Evolutionary conservation across 2,888 invertebrate genomes (phyloP).

Genomic region (Microplitis deprimator): DNA sequence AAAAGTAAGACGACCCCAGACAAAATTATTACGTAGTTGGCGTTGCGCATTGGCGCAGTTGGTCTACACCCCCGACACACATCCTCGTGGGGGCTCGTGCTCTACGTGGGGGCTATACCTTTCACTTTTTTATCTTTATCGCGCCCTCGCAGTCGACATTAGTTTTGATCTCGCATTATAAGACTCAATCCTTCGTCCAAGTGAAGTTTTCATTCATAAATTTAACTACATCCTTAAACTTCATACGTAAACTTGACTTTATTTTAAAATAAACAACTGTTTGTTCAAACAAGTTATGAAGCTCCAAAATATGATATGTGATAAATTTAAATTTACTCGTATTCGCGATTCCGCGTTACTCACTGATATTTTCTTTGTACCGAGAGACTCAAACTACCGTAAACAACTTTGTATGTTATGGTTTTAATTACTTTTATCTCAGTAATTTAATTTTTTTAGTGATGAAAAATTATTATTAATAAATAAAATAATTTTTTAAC

Average conservation of each 20-base stretch:
- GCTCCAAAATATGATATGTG: neutral
- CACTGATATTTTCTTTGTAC: neutral
- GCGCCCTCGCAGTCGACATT: neutral
- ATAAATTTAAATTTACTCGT: neutral
- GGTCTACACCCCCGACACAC: slow-evolving; percentile 11
- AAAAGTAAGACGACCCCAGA: slow-evolving; percentile 18
- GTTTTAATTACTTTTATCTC: neutral
- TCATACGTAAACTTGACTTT: too few species aligned
- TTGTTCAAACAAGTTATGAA: neutral
- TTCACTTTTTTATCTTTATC: slow-evolving; percentile 16
- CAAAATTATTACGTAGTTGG: slow-evolving; percentile 20
- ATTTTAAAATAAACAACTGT: neutral
- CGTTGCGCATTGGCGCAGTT: slow-evolving; percentile 24
- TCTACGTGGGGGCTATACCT: neutral
- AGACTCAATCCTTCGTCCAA: neutral
- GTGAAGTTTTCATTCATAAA: neutral
- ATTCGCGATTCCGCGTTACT: neutral
- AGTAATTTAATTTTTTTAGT: neutral
- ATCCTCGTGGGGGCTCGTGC: neutral
- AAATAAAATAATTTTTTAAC: neutral
- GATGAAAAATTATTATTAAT: too few species aligned
- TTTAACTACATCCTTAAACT: neutral
- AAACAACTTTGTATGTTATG: neutral
- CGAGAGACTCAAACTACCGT: neutral
- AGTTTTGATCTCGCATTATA: neutral